phyloP scores from a whole-genome alignment of 2,888 invertebrate species.

The Plagodis dolabraria region DNA sequence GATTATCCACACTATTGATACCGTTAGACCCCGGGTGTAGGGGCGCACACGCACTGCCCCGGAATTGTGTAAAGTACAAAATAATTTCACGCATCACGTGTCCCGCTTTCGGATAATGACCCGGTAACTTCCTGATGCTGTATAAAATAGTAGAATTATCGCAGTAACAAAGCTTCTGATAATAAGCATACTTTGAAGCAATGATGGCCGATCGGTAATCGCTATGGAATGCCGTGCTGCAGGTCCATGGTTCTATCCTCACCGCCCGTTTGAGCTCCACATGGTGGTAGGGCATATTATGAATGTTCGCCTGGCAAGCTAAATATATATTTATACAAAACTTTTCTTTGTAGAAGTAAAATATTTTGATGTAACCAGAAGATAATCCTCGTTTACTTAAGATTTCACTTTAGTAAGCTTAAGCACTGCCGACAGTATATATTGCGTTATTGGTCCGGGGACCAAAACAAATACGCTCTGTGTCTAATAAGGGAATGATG shows the following conservation, averaged over 20 bases:
- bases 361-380: neutral
- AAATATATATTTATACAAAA: no score
- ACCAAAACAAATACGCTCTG: slow-evolving; percentile 71
- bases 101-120: slow-evolving; percentile 77
- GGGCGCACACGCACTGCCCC: slow-evolving; percentile 68
- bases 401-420: neutral
- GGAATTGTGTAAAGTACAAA: slow-evolving; percentile 82
- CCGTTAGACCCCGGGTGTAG: slow-evolving; percentile 46
- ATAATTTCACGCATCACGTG: slow-evolving; percentile 85
- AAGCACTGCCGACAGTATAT: slow-evolving; percentile 6
- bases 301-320: no score
- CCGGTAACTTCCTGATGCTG: slow-evolving; percentile 57
- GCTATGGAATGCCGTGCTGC: no score
- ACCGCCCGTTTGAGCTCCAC: no score
- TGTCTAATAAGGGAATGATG: slow-evolving; percentile 40
- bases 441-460: slow-evolving; percentile 41
- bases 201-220: no score
- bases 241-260: no score
- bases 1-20: slow-evolving; percentile 51
- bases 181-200: neutral
- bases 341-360: neutral
- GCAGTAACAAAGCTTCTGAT: neutral
- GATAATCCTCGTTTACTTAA: no score
- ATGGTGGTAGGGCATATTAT: no score
- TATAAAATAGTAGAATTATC: neutral